A percentile compares a stretch with the other conserved stretches of the same genome.
phyloP scores from a whole-genome alignment of 2,888 invertebrate species.

The Drosophila flavopinicola region DNA sequence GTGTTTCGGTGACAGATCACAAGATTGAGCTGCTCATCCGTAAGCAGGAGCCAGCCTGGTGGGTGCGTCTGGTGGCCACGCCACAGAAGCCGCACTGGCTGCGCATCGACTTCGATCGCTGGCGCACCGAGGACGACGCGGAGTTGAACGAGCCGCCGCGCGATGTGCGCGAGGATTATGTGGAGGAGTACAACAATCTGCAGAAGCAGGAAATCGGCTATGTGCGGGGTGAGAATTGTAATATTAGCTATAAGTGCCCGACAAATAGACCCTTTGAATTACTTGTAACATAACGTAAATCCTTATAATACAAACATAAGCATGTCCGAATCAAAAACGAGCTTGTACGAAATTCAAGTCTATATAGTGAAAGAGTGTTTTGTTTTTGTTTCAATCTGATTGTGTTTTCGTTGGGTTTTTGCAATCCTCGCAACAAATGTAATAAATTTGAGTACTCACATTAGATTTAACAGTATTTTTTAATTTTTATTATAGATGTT shows the following conservation, averaged over 20 bases:
- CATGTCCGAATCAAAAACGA: too few relatives aligned
- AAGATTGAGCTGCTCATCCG: conserved; percentile 90
- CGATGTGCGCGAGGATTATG: conserved; percentile 91
- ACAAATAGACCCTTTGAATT: background rate
- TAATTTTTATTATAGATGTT: too few relatives aligned
- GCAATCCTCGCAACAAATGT: too few relatives aligned
- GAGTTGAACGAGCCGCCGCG: conserved; percentile 87
- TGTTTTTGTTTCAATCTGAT: too few relatives aligned
- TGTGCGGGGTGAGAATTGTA: conserved; percentile 87
- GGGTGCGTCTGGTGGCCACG: conserved; percentile 93
- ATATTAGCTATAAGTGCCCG: too few relatives aligned
- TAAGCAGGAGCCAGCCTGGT: conserved; percentile 89
- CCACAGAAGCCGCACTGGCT: conserved; percentile 95
- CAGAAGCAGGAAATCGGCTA: conserved; percentile 92
- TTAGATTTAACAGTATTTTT: too few relatives aligned
- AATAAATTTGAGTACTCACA: too few relatives aligned
- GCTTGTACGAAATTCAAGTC: too few relatives aligned
- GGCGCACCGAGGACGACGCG: conserved; percentile 90
- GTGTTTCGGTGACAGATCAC: conserved; percentile 89
- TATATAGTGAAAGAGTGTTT: too few relatives aligned
- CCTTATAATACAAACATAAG: too few relatives aligned
- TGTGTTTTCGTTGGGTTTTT: too few relatives aligned
- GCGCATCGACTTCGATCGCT: conserved; percentile 96
- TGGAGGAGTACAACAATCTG: conserved; percentile 89
- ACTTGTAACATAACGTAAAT: background rate